A percentile compares a stretch with the other conserved stretches of the same genome.
phyloP scores from a whole-genome alignment of 53 echinoderm and acorn worm genomes.

The Apostichopus leukothele region DNA sequence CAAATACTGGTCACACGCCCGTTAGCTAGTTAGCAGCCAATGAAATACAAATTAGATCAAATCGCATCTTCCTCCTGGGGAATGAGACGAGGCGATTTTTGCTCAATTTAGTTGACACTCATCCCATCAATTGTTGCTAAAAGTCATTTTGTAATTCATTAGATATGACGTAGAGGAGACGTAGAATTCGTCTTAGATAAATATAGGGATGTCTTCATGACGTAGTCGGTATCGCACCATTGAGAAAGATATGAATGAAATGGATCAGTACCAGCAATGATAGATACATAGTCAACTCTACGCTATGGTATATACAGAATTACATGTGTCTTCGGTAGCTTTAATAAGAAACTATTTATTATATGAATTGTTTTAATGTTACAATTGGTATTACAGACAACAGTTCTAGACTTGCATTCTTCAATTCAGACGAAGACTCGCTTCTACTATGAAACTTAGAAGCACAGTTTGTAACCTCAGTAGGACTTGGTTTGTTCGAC shows the following conservation, averaged over 20 bases:
- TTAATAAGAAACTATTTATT: too few relatives aligned
- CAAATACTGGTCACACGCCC: constrained; percentile 18
- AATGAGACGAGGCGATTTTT: background rate
- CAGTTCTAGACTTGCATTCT: too few relatives aligned
- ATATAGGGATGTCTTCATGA: background rate
- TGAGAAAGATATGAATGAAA: constrained; percentile 6
- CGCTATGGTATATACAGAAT: too few relatives aligned
- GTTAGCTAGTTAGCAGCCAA: constrained; percentile 39
- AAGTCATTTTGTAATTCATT: constrained; percentile 4
- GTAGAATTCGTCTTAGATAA: constrained; percentile 3
- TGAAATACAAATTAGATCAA: constrained; percentile 46
- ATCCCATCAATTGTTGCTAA: constrained; percentile 21
- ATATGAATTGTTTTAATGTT: background rate
- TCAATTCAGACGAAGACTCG: too few relatives aligned
- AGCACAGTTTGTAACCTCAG: too few relatives aligned
- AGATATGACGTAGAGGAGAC: background rate
- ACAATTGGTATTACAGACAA: too few relatives aligned
- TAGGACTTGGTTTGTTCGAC: background rate
- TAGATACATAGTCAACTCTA: background rate
- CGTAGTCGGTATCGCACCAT: constrained; percentile 6
- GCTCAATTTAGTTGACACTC: constrained; percentile 16
- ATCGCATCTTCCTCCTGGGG: background rate
- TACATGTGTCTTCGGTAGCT: too few relatives aligned
- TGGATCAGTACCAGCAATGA: background rate
- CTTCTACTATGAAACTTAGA: too few relatives aligned